Conservation (phyloP, 2,888 invertebrate species). For the Aphelenchoides bicaudatus region DNA sequence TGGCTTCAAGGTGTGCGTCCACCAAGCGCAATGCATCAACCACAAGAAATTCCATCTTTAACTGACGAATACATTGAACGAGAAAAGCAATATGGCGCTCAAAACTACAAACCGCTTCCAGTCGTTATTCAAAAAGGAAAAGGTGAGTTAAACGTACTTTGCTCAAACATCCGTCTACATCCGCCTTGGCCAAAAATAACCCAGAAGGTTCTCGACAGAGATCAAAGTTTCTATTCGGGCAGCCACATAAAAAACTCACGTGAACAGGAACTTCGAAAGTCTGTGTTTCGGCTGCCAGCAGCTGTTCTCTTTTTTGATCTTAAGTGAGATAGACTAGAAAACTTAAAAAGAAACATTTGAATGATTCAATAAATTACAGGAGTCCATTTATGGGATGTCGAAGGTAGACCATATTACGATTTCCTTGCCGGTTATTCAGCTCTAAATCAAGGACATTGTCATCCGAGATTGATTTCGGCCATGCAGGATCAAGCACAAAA, state of each 20-base stretch:
- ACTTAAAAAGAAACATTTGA: not conserved
- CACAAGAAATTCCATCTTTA: no score
- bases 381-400: constrained; percentile 86
- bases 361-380: constrained; percentile 66
- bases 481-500: constrained; percentile 73
- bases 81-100: constrained; percentile 72
- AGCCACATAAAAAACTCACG: no score
- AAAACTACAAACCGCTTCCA: constrained; percentile 90
- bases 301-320: no score
- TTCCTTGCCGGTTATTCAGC: constrained; percentile 91
- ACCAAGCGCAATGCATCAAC: no score
- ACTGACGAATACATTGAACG: constrained; percentile 11
- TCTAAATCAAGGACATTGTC: constrained; percentile 72
- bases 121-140: constrained; percentile 83
- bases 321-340: no score
- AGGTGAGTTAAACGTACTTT: constrained; percentile 67
- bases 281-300: no score
- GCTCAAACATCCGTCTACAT: no score
- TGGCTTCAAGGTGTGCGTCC: no score
- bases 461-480: constrained; percentile 63
- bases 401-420: constrained; percentile 84
- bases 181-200: no score
- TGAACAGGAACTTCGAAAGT: no score
- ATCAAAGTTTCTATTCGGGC: no score
- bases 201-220: no score